Evolutionary conservation across 2,888 invertebrate genomes (phyloP).

Genomic region (Drosophila mimetica): DNA sequence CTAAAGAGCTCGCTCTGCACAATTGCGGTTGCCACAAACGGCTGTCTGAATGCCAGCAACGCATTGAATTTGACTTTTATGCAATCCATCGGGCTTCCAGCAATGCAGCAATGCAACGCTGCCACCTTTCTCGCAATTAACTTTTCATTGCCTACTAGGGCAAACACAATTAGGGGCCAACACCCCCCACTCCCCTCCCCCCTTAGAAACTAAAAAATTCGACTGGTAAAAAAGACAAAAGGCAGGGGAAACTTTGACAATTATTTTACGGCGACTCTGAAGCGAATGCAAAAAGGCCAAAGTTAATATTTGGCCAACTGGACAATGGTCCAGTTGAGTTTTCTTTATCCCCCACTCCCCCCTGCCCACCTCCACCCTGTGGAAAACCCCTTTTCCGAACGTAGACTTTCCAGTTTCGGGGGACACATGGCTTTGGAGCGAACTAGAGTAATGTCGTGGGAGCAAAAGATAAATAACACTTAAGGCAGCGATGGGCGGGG

Average conservation of each 20-base stretch:
- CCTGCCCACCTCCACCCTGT: slow-evolving; percentile 18
- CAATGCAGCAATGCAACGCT: slow-evolving; percentile 31
- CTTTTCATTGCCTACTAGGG: slow-evolving; percentile 55
- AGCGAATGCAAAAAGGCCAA: slow-evolving; percentile 65
- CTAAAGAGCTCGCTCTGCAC: slow-evolving; percentile 21
- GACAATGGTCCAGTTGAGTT: slow-evolving; percentile 64
- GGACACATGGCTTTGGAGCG: slow-evolving; percentile 43
- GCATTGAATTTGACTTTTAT: slow-evolving; percentile 43
- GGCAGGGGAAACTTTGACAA: slow-evolving; percentile 51
- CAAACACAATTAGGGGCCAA: slow-evolving; percentile 63
- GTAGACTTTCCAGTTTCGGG: slow-evolving; percentile 8
- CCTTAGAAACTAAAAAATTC: slow-evolving; percentile 1
- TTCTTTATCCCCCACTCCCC: slow-evolving; percentile 9
- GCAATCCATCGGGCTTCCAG: slow-evolving; percentile 31
- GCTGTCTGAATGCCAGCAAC: slow-evolving; percentile 24
- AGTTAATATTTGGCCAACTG: slow-evolving; percentile 76
- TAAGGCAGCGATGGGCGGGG: slow-evolving; percentile 59
- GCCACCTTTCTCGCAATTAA: slow-evolving; percentile 58
- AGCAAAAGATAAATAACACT: slow-evolving; percentile 78
- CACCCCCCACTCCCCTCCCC: background rate
- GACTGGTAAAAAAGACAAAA: slow-evolving; percentile 12
- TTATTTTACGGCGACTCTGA: slow-evolving; percentile 38
- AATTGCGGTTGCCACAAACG: slow-evolving; percentile 35
- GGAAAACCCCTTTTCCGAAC: slow-evolving; percentile 55
- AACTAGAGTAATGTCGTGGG: slow-evolving; percentile 79